Evolutionary conservation across 2,797 vertebrate genomes (phyloP).

Genomic region (Distichodus sexfasciatus): DNA sequence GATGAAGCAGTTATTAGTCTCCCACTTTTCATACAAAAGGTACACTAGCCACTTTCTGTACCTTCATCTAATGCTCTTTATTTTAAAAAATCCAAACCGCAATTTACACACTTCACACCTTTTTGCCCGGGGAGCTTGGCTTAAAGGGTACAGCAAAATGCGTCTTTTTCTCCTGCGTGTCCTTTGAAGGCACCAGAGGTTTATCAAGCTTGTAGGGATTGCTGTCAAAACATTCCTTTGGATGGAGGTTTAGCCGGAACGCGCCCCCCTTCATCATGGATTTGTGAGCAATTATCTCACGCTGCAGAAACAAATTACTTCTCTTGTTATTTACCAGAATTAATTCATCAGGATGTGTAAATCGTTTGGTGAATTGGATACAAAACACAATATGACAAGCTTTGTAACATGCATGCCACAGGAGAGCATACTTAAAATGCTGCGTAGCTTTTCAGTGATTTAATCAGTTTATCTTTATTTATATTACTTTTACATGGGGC

Average conservation of each 20-base stretch:
- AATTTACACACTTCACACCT: slow-evolving; percentile 59
- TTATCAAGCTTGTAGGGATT: slow-evolving; percentile 79
- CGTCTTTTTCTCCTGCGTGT: slow-evolving; percentile 43
- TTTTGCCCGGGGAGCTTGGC: slow-evolving; percentile 81
- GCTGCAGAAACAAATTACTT: slow-evolving; percentile 72
- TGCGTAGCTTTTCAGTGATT: background rate
- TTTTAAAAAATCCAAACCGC: no score
- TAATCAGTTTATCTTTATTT: background rate
- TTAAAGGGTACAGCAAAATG: slow-evolving; percentile 69
- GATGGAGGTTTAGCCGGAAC: slow-evolving; percentile 81
- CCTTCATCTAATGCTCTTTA: no score
- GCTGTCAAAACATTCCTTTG: slow-evolving; percentile 79
- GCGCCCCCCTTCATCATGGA: slow-evolving; percentile 75
- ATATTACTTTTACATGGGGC: no score
- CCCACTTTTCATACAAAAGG: no score
- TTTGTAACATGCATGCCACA: background rate
- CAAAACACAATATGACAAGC: background rate
- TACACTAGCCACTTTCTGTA: no score
- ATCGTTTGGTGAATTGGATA: slow-evolving; percentile 10
- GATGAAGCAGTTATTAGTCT: no score
- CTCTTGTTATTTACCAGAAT: slow-evolving; percentile 21
- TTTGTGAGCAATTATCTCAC: slow-evolving; percentile 66
- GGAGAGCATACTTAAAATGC: background rate
- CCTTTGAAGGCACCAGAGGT: slow-evolving; percentile 69
- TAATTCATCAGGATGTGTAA: slow-evolving; percentile 7